A percentile compares a stretch with the other conserved stretches of the same genome.
Conservation (phyloP, 2,888 invertebrate species). For the Tipula confusa region DNA sequence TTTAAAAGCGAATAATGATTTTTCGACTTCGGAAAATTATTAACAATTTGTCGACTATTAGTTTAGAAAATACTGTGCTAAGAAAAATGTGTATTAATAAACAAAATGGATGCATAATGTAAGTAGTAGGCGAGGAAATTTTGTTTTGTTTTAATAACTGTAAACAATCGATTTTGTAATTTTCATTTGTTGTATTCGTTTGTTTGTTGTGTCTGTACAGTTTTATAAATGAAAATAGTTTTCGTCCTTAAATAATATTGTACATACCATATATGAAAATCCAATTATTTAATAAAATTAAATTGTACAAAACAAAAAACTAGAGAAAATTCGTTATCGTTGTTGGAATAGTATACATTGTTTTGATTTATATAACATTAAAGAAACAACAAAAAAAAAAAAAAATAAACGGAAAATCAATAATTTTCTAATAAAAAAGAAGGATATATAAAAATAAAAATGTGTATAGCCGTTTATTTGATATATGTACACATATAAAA, state of each 20-base stretch:
- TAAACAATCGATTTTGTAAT: neutral
- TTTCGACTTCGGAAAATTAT: neutral
- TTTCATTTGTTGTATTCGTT: neutral
- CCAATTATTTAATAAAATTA: neutral
- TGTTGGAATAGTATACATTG: neutral
- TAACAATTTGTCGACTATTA: neutral
- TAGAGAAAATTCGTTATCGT: neutral
- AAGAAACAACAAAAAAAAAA: too few species aligned
- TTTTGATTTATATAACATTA: conserved; percentile 16
- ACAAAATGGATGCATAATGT: conserved; percentile 25
- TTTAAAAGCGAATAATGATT: neutral
- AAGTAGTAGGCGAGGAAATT: neutral
- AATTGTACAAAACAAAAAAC: neutral
- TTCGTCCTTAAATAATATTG: too few species aligned
- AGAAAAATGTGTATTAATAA: conserved; percentile 3
- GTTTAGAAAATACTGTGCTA: neutral
- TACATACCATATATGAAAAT: too few species aligned
- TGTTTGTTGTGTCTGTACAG: neutral
- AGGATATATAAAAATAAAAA: neutral
- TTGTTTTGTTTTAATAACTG: neutral
- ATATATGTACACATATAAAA: neutral
- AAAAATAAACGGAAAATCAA: neutral
- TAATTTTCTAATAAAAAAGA: neutral
- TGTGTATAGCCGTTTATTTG: neutral
- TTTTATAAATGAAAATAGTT: neutral